Evolutionary conservation across 2,888 invertebrate species (phyloP), one percentile per base, ranked within the genome.

Genomic region (Acleris cristana): DNA sequence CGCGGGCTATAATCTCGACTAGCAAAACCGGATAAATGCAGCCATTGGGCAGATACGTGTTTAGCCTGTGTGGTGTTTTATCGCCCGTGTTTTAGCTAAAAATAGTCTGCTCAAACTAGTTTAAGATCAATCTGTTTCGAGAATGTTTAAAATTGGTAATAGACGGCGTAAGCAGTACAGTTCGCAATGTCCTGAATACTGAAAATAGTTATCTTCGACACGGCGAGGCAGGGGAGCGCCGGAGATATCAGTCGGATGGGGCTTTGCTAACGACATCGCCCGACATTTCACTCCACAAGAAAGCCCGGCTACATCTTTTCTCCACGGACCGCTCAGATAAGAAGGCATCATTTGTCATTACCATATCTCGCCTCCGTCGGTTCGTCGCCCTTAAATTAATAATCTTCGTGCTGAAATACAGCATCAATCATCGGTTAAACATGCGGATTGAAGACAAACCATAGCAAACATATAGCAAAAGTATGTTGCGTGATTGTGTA

Each of bases 331-430:
- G 76, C 75, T 74, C 76, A 79, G 87, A 87, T 87, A 86, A 85
- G 81, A 81, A 82, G 80, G 76, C 79, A 73, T 81, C 79, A 85
- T 88, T 88, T 88, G 83, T 88, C 86, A 88, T 90, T 84, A 86
- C 79, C 82, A 83, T 84, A 83, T 81, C 82, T 78, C 77, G 76
- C 77, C 79, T 78, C 74, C 75, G 68, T 67, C 62, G 72, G 74
- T 77, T 75, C 76, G 75, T 73, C 74, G 74, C 69, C 72, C 73
- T 77, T 74, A 76, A 81, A 79, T 76, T 79, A 76, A 77, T 77
- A 78, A 78, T 71, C 64, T 69, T 66, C 49, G 44, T 44, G 54
- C 60, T 66, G 70, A 71, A 70, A 70, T 64, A 67, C 62, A 67
- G 66, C 55, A 19, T 18, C 21, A 44, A 56, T 60, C 69, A 62